Base-by-base conservation (phyloP, 2,888 invertebrate genomes). In the Onthophagus sagittarius region DNA sequence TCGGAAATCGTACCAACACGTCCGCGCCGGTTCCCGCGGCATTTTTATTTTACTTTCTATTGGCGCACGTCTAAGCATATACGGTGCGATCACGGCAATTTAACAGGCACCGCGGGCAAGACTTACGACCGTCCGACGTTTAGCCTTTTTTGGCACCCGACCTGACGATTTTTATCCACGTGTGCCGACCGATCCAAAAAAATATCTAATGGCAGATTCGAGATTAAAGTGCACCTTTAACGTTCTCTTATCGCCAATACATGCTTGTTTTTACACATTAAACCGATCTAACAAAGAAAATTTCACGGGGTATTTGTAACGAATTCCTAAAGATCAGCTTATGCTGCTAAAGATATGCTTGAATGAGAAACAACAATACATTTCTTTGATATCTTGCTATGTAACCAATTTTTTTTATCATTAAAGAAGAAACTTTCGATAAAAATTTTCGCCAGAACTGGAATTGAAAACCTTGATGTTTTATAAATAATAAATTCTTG, bases 11-110 rank as follows among this genome's bases (percentile, higher is more conserved):
- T 67, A 31, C 67, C 67, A n/a, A 67, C 31, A 67, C 23, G 31
- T n/a, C 65, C 14, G 65, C 65, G 15, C 67, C n/a, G 67, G 67
- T 31, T 23, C 13, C 67, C 67, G 67, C 15, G 31, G 67, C 67
- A 67, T 67, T 67, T 67, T 67, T 67, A 67, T 67, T 67, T 67
- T 67, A 67, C 67, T 67, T 67, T 67, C 67, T 67, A 53, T 53
- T 53, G 39, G 39, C 39, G 39, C 39, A 53, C 39, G 39, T 53
- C 39, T 53, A 53, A 53, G 39, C 39, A 53, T 53, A 53, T 53
- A 53, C 39, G 39, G 39, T 11, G 39, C 39, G 39, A 53, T 53
- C 39, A 11, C 39, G 39, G 39, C 39, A 53, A 53, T 53, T 53
- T 53, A 53, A 53, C 39, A 53, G 39, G 39, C 39, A 53, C 39